A percentile compares a stretch with the other conserved stretches of the same genome.
phyloP scores from a whole-genome alignment of 1,140 invertebrate genomes.

The Formica selysi region DNA sequence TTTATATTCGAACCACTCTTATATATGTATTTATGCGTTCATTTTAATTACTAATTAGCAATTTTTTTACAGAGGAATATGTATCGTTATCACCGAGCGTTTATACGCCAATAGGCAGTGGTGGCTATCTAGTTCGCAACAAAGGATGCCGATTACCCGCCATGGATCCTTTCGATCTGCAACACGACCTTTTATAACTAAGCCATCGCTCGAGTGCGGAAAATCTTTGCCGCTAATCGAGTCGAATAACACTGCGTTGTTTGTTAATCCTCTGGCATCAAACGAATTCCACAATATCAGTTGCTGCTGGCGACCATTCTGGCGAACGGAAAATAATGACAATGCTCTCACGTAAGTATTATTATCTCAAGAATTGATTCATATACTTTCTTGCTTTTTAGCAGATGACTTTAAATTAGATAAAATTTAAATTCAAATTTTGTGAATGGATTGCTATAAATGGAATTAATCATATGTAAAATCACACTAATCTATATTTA shows the following conservation, averaged over 20 bases:
- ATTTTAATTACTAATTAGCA: constrained; percentile 9
- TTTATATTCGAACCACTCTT: not conserved
- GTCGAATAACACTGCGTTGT: constrained; percentile 89
- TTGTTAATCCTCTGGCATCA: constrained; percentile 82
- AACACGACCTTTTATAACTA: constrained; percentile 85
- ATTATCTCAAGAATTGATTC: constrained; percentile 24
- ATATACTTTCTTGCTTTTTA: not conserved
- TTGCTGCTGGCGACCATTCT: constrained; percentile 89
- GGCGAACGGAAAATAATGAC: constrained; percentile 85
- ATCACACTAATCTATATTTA: not conserved
- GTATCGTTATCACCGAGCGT: constrained; percentile 37
- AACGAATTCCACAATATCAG: constrained; percentile 87
- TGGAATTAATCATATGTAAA: not conserved
- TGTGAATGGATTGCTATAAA: not conserved
- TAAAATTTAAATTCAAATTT: not conserved
- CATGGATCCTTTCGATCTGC: constrained; percentile 90
- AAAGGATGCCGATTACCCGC: constrained; percentile 93
- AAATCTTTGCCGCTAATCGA: constrained; percentile 87
- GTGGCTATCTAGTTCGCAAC: constrained; percentile 89
- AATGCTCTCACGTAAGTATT: constrained; percentile 78
- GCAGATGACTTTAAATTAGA: not conserved
- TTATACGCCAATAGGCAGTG: constrained; percentile 52
- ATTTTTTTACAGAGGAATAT: constrained; percentile 57
- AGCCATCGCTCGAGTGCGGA: constrained; percentile 84
- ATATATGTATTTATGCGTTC: not conserved